A percentile compares a stretch with the other conserved stretches of the same genome.
Evolutionary conservation across 2,888 invertebrate genomes (phyloP).

Genomic region (Eulithis prunata): DNA sequence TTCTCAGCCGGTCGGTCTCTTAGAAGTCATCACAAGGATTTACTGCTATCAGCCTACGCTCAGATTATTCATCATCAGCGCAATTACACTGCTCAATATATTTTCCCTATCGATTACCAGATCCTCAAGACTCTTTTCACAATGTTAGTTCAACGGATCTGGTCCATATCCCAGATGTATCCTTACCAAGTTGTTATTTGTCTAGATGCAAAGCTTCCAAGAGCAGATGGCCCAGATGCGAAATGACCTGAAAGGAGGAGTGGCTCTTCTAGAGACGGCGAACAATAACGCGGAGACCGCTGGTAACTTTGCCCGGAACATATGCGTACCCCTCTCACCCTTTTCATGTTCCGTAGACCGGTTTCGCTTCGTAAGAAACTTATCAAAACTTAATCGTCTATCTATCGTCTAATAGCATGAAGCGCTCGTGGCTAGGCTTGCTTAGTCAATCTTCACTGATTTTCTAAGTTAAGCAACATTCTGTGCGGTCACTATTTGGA

Average conservation of each 20-base stretch:
- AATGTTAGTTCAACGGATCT: not conserved
- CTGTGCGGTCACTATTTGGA: too few relatives aligned
- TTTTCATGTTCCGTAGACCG: not conserved
- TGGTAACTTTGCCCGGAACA: conserved; percentile 50
- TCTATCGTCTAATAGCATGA: too few relatives aligned
- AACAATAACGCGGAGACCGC: conserved; percentile 67
- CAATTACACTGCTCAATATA: too few relatives aligned
- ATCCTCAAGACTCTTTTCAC: not conserved
- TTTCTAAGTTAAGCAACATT: too few relatives aligned
- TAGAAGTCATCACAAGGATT: too few relatives aligned
- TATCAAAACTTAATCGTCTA: too few relatives aligned
- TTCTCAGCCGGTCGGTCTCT: too few relatives aligned
- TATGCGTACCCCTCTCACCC: not conserved
- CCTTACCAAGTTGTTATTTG: conserved; percentile 11
- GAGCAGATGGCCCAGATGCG: conserved; percentile 68
- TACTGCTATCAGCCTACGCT: too few relatives aligned
- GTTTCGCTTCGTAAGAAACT: not conserved
- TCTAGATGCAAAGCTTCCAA: conserved; percentile 66
- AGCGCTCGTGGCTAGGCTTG: too few relatives aligned
- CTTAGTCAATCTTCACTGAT: too few relatives aligned
- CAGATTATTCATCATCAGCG: too few relatives aligned
- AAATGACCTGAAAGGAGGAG: conserved; percentile 57
- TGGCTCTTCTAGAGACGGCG: conserved; percentile 54
- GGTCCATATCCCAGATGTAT: not conserved
- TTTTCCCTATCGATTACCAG: too few relatives aligned